Evolutionary conservation across 2,797 vertebrate genomes (phyloP), one percentile per base, ranked within the genome.

Genomic region (Pitangus sulphuratus): DNA sequence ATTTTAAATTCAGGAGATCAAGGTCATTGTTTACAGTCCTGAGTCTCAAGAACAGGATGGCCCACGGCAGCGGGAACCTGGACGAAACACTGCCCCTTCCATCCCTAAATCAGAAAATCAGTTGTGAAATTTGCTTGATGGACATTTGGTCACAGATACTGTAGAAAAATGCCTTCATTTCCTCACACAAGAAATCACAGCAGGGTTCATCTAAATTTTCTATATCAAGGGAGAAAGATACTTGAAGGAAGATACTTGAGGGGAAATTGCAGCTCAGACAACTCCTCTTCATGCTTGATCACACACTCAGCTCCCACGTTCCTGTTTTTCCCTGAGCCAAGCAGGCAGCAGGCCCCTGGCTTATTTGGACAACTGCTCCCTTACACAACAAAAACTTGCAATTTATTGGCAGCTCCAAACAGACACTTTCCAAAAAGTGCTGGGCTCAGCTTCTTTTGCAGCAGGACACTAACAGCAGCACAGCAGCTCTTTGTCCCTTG

Each of bases 311-410:
- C 84, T 91, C 87, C 87, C 79, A 85, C 2, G 0, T 76, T 78
- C 62, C 40, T 4, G 1, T 47, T 89, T 87, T 56, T 92, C 75
- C 76, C 51, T 26, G 61, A 44, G 58, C 72, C 58, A 74, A 60
- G 31, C 48, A 79, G 70, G 6, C 6, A 90, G 58, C 60, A 92
- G 64, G 58, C 15, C 74, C 31, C 74, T 82, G 64, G 93, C 82
- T 96, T 91, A 90, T 93, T 87, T 72, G 76, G 82, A 89, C 79
- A 90, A 93, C 66, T 51, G 24, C n/a, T 79, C 77, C 31, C 58
- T 95, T 89, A 69, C 48, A 80, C 56, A 92, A 92, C 71, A 93
- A 71, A 80, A 95, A 66, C 37, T 82, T 81, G 58, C 51, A 94
- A 72, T 35, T 78, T 90, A 76, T 1, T 93, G 82, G 82, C 92